Percentiles rank a stretch among this genome's conserved stretches.
These are phyloP conservation scores for Phrixothrix hirtus DNA, from an alignment of 2,888 invertebrate genomes.

Conservation along the genomic window DNA sequence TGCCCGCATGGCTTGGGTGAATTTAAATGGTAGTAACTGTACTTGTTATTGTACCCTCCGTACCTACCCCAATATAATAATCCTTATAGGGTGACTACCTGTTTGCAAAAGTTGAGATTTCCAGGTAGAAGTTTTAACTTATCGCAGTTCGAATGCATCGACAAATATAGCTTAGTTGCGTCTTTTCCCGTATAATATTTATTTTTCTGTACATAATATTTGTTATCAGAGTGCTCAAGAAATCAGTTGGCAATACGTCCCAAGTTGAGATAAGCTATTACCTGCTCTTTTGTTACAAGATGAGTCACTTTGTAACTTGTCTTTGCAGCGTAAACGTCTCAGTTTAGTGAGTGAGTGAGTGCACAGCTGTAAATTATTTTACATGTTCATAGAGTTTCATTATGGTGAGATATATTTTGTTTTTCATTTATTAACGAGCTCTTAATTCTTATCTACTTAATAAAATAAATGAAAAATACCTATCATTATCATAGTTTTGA, in stretches of 20 bases:
- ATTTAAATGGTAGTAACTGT: conserved; percentile 18
- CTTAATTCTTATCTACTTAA: neutral
- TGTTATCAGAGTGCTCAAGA: conserved; percentile 29
- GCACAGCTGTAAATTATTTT: too few species aligned
- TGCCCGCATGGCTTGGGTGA: neutral
- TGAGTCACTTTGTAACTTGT: conserved; percentile 32
- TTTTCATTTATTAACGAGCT: neutral
- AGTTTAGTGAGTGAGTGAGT: too few species aligned
- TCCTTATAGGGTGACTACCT: conserved; percentile 21
- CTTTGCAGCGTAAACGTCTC: conserved; percentile 25
- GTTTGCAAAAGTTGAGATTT: conserved; percentile 17
- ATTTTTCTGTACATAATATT: conserved; percentile 12
- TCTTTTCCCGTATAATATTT: conserved; percentile 8
- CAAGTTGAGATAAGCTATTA: conserved; percentile 33
- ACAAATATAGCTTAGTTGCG: neutral
- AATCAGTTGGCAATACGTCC: conserved; percentile 35
- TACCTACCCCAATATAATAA: conserved; percentile 14
- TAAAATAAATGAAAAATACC: too few species aligned
- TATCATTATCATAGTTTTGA: too few species aligned
- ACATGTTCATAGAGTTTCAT: too few species aligned
- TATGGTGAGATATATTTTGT: too few species aligned
- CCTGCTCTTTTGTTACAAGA: conserved; percentile 34
- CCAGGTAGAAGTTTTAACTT: conserved; percentile 19
- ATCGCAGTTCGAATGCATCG: conserved; percentile 4
- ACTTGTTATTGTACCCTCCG: conserved; percentile 11